Base-by-base conservation (phyloP, 2,888 invertebrate species). In the Drosophila mercatorum region DNA sequence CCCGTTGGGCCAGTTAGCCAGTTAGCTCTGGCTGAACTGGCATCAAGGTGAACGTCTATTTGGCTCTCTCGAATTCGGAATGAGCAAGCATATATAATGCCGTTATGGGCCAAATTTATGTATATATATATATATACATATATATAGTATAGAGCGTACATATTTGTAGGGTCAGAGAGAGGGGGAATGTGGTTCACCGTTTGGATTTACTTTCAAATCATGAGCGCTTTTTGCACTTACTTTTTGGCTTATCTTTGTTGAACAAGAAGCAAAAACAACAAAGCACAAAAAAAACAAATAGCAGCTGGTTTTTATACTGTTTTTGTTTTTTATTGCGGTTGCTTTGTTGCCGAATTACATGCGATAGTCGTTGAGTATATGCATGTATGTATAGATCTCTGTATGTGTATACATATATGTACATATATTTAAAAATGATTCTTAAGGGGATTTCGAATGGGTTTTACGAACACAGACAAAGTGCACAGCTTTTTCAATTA, bases 251-350 rank as follows among this genome's bases (percentile, higher is more conserved):
- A 80, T 65, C 75, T 68, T 64, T 40, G 47, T 28, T 11, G 12
- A 71, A 65, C 22, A 44, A 11, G 34, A 4, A 31, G 8, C 58
- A 57, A 14, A 11, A 51, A 36, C 2, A 52, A 38, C 17, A 36
- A 36, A 12, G 52, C 5, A 53, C 22, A 14, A 53, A 17, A 17
- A 55, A 55, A 55, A 7, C 6, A 55, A 55, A 40, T 17, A 28
- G 22, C 55, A 55, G 55, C 55, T 55, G 55, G 11, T 17, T 26
- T 38, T 38, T 26, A 26, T 38, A 58, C 38, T 49, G 62, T 52
- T 60, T 68, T 47, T 44, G 12, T 40, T 40, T 61, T 53, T 65
- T 66, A 79, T 75, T 79, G 69, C 64, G 80, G 65, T 79, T 78
- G 63, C 73, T 72, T 64, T 78, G 60, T 68, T 67, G n/a, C 34